Percentiles rank a stretch among this genome's conserved stretches.
These are phyloP conservation scores for Stegostoma tigrinum DNA, from an alignment of 2,113 vertebrate genomes.

Conservation along the genomic window DNA sequence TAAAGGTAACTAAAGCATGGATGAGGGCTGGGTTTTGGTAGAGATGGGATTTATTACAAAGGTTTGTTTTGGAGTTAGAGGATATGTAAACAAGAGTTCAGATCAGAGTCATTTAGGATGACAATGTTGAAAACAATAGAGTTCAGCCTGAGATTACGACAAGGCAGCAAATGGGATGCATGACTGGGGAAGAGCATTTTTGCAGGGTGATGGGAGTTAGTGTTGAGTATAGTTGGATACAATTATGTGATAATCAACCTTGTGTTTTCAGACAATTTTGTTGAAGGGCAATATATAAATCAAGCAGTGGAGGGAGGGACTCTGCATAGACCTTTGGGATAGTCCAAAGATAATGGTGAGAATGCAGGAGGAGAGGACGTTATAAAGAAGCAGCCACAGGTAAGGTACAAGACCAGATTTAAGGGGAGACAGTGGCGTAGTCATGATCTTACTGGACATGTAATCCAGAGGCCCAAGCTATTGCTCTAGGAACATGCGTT, in stretches of 20 bases:
- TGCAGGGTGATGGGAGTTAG: not conserved
- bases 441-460: too few relatives aligned
- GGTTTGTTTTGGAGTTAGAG: not conserved
- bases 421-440: too few relatives aligned
- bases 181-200: not conserved
- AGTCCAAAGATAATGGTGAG: not conserved
- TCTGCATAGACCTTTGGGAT: too few relatives aligned
- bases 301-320: not conserved
- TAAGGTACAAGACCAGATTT: not conserved
- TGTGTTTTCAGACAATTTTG: not conserved
- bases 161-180: not conserved
- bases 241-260: not conserved
- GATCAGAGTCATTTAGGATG: not conserved
- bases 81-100: not conserved
- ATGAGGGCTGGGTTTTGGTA: not conserved
- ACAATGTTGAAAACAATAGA: not conserved
- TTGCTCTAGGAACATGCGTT: too few relatives aligned
- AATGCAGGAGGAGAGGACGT: not conserved
- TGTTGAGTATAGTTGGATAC: not conserved
- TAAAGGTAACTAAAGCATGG: not conserved
- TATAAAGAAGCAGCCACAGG: not conserved
- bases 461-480: too few relatives aligned
- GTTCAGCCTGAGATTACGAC: not conserved
- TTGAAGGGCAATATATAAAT: not conserved
- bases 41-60: not conserved